Conservation (phyloP, 2,797 vertebrate genomes). For the Malurus leucopterus region DNA sequence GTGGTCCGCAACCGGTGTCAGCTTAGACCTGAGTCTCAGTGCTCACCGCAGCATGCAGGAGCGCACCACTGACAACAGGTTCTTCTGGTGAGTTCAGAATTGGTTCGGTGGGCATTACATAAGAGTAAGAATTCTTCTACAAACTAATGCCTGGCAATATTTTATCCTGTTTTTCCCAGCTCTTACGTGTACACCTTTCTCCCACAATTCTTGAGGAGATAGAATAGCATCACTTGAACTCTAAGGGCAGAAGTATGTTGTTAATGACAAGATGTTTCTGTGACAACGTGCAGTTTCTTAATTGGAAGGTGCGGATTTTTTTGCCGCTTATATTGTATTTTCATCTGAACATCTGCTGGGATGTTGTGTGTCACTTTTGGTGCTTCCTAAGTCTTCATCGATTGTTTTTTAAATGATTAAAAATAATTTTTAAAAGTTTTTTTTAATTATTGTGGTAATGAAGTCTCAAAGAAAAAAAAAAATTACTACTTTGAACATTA, state of each 20-base stretch:
- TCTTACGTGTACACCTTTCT: background rate
- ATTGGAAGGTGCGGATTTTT: background rate
- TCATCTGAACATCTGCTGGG: background rate
- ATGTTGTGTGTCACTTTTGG: background rate
- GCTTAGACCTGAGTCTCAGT: constrained; percentile 93
- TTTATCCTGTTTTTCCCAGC: background rate
- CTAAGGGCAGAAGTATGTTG: background rate
- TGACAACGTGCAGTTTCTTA: background rate
- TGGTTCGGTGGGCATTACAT: fast-evolving
- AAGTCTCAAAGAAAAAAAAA: background rate
- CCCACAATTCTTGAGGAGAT: background rate
- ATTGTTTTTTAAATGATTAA: background rate
- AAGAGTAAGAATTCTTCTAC: background rate
- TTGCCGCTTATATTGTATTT: background rate
- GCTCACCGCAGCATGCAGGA: constrained; percentile 91
- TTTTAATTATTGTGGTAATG: background rate
- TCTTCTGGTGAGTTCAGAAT: constrained; percentile 87
- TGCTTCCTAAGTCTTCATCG: background rate
- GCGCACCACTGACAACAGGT: constrained; percentile 92
- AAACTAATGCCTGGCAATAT: background rate
- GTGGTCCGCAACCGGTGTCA: constrained; percentile 88
- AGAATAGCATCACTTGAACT: background rate
- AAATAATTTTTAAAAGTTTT: background rate
- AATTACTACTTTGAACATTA: background rate
- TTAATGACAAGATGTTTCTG: background rate